Evolutionary conservation across 53 echinoderm and acorn worm species (phyloP).

Genomic region (Hippasteria phrygiana): DNA sequence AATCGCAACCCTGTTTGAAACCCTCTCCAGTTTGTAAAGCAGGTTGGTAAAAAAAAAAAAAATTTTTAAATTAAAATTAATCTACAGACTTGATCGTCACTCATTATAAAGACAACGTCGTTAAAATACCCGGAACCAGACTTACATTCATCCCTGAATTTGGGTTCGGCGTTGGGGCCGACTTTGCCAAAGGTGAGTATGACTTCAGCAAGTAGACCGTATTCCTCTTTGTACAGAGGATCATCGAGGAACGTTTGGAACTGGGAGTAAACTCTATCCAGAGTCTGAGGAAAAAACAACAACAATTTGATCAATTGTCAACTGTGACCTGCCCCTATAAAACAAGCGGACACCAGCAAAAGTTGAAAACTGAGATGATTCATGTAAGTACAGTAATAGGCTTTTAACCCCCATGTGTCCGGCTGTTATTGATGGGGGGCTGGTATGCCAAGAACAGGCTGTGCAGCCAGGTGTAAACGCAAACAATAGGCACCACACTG

Average conservation of each 20-base stretch:
- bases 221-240: conserved; percentile 85
- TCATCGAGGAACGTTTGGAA: conserved; percentile 98
- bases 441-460: too few relatives aligned
- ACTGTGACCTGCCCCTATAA: not conserved
- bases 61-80: too few relatives aligned
- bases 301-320: not conserved
- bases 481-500: too few relatives aligned
- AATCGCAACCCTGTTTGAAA: too few relatives aligned
- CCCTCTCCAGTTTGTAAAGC: too few relatives aligned
- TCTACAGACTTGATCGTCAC: too few relatives aligned
- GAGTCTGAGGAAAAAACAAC: conserved; percentile 67
- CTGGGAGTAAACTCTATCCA: conserved; percentile 95
- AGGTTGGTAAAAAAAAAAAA: too few relatives aligned
- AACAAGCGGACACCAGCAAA: not conserved
- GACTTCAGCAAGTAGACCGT: conserved; percentile 76
- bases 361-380: not conserved
- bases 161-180: conserved; percentile 97
- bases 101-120: too few relatives aligned
- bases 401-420: too few relatives aligned
- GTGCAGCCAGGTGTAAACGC: too few relatives aligned
- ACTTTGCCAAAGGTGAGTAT: conserved; percentile 89
- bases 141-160: conserved; percentile 99
- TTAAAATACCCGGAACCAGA: not conserved
- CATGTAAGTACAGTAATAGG: too few relatives aligned
- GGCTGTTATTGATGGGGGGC: too few relatives aligned